These are phyloP conservation scores for Embiotoca jacksoni DNA, from an alignment of 2,113 vertebrate species.

Conservation along the genomic window DNA sequence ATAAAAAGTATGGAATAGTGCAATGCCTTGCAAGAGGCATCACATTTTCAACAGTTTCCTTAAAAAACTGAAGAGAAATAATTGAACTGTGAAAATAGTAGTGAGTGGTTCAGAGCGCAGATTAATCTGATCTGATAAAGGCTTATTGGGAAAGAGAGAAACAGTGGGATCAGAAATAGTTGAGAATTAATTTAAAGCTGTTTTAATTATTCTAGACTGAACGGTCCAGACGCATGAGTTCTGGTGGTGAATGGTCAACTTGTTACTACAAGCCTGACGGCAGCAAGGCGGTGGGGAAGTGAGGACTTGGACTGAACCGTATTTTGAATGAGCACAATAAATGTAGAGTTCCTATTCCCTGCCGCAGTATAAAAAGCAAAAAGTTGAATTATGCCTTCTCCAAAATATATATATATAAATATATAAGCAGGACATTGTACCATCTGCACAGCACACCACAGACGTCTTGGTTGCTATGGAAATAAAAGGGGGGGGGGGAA, in stretches of 20 bases:
- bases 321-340: not conserved
- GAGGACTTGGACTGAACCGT: not conserved
- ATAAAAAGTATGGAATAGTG: not conserved
- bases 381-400: not conserved
- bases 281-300: not conserved
- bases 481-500: not conserved
- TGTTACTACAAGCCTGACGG: too few relatives aligned
- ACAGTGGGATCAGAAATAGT: too few relatives aligned
- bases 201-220: too few relatives aligned
- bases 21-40: not conserved
- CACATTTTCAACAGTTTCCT: not conserved
- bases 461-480: not conserved
- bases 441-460: not conserved
- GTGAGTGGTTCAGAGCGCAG: not conserved
- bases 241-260: too few relatives aligned
- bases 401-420: not conserved
- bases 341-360: not conserved
- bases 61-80: not conserved
- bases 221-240: too few relatives aligned
- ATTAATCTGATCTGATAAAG: not conserved
- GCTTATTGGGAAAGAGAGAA: conserved; percentile 5
- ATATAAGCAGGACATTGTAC: not conserved
- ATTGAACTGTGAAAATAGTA: not conserved
- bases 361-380: not conserved
- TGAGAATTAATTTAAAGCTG: too few relatives aligned